Evolutionary conservation across 2,797 vertebrate genomes (phyloP).

Genomic region (Lagodon rhomboides): DNA sequence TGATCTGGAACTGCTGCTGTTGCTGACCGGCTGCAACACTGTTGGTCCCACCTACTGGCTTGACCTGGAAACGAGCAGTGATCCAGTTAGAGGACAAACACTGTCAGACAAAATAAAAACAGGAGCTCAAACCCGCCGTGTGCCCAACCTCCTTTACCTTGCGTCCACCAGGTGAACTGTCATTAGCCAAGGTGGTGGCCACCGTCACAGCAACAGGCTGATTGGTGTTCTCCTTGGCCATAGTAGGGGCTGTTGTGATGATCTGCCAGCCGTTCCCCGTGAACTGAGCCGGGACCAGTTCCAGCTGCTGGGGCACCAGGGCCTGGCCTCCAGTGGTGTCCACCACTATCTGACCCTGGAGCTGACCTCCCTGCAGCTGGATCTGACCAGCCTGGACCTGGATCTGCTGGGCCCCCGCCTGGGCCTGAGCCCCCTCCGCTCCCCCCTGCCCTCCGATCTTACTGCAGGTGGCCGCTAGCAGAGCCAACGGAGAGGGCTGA

Average conservation of each 20-base stretch:
- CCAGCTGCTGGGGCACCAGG: constrained; percentile 94
- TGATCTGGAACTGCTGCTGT: constrained; percentile 93
- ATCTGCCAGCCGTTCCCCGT: constrained; percentile 98
- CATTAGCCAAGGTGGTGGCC: constrained; percentile 88
- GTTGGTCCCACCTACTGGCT: constrained; percentile 82
- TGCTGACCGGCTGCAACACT: constrained; percentile 82
- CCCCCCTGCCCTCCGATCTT: constrained; percentile 96
- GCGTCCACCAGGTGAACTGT: constrained; percentile 82
- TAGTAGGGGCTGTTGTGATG: constrained; percentile 90
- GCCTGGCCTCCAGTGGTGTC: constrained; percentile 94
- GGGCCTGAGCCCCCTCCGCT: constrained; percentile 81
- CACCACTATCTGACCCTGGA: constrained; percentile 92
- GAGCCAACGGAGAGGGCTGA: constrained; percentile 97
- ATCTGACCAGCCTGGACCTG: constrained; percentile 89
- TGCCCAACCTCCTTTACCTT: constrained; percentile 82
- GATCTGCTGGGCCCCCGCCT: constrained; percentile 87
- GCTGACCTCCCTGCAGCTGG: constrained; percentile 79
- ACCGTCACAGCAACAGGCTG: constrained; percentile 88
- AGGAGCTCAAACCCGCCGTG: neutral
- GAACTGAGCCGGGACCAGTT: constrained; percentile 96
- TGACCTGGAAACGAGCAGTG: constrained; percentile 76
- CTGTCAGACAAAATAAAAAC: neutral
- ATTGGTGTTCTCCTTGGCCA: constrained; percentile 92
- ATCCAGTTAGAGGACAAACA: constrained; percentile 27
- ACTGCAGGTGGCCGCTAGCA: constrained; percentile 99